phyloP scores from a whole-genome alignment of 2,888 invertebrate species.

The Penaeus monodon region DNA sequence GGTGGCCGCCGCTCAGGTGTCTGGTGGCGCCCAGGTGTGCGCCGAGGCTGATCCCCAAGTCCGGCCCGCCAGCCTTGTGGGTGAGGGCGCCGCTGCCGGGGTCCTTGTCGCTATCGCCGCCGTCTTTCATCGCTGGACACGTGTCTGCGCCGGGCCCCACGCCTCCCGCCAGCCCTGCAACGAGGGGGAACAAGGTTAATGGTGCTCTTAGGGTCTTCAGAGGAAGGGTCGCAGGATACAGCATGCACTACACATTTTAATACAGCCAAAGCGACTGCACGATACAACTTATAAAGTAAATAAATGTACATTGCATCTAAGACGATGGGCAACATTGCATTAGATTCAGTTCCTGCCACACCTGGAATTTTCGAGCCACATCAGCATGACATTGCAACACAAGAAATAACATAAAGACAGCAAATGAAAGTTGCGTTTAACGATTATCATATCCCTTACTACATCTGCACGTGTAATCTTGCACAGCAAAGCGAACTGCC shows the following conservation, averaged over 20 bases:
- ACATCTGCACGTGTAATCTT: too few species aligned
- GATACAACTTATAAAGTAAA: not conserved
- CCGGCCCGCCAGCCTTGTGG: constrained; percentile 46
- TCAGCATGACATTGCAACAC: too few species aligned
- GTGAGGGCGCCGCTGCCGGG: constrained; percentile 48
- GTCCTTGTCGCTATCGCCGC: constrained; percentile 57
- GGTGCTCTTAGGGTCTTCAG: not conserved
- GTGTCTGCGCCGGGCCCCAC: constrained; percentile 57
- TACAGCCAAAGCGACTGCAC: too few species aligned
- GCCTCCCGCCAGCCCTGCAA: constrained; percentile 62
- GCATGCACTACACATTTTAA: too few species aligned
- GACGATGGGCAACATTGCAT: not conserved
- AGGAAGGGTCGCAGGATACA: not conserved
- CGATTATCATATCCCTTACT: too few species aligned
- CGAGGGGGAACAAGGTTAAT: not conserved
- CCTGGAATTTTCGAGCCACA: too few species aligned
- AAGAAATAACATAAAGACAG: too few species aligned
- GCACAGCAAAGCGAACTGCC: too few species aligned
- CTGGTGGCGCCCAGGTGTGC: constrained; percentile 43
- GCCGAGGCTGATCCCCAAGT: constrained; percentile 50
- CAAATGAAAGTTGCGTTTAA: too few species aligned
- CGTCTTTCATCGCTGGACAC: constrained; percentile 58
- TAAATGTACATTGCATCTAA: not conserved
- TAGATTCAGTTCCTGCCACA: too few species aligned
- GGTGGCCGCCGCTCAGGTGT: constrained; percentile 26